Percentiles rank a stretch among this genome's conserved stretches.
These are phyloP conservation scores for Pagetopsis macropterus DNA, from an alignment of 2,797 vertebrate species.

Conservation along the genomic window DNA sequence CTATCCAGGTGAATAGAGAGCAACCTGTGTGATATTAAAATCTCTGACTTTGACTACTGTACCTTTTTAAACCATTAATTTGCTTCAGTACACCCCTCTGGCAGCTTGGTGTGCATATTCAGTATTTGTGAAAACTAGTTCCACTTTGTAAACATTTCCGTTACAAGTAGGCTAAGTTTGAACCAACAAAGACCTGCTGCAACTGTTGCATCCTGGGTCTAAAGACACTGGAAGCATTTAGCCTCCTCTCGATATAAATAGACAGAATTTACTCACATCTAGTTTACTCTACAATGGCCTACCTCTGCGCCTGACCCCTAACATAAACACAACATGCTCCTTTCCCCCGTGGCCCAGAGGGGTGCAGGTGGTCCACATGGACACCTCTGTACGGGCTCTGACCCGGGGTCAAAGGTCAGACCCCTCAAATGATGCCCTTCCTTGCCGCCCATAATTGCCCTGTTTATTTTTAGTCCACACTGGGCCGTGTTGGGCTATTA, in stretches of 20 bases:
- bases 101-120: not conserved
- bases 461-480: slow-evolving; percentile 91
- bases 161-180: slow-evolving; percentile 1
- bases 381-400: slow-evolving; percentile 76
- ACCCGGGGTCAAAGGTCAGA: slow-evolving; percentile 83
- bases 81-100: not conserved
- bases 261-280: slow-evolving; percentile 73
- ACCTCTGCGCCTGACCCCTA: slow-evolving; percentile 76
- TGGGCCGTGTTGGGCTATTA: slow-evolving; percentile 88
- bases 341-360: slow-evolving; percentile 68
- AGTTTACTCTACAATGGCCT: slow-evolving; percentile 65
- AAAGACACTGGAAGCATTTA: slow-evolving; percentile 29
- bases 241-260: slow-evolving; percentile 73
- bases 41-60: no score
- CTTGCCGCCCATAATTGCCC: slow-evolving; percentile 81
- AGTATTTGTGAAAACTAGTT: not conserved
- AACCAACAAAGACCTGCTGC: slow-evolving; percentile 3
- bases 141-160: not conserved
- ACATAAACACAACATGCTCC: slow-evolving; percentile 76
- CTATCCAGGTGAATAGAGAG: not conserved
- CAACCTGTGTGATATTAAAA: not conserved
- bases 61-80: not conserved
- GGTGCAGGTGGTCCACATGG: slow-evolving; percentile 81
- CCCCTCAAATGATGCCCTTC: slow-evolving; percentile 83
- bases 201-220: slow-evolving; percentile 17